Percentiles rank a stretch among this genome's conserved stretches.
phyloP scores from a whole-genome alignment of 2,888 invertebrate species.

The Drosophila nigritarsus region DNA sequence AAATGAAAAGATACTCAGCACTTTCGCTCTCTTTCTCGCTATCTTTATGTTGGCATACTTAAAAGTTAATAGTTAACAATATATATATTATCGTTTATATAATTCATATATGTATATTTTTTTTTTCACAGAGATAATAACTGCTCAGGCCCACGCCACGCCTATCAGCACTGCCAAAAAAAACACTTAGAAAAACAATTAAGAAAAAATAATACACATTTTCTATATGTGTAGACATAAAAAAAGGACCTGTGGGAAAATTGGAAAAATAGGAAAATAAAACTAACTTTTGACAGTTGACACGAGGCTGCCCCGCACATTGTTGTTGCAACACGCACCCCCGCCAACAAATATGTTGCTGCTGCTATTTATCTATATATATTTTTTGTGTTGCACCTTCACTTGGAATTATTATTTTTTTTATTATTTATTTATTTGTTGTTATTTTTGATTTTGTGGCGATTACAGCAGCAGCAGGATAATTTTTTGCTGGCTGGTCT shows the following conservation, averaged over 20 bases:
- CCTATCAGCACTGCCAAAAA: slow-evolving; percentile 40
- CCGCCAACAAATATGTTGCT: slow-evolving; percentile 20
- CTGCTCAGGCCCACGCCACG: slow-evolving; percentile 57
- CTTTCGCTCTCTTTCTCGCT: neutral
- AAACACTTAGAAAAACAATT: neutral
- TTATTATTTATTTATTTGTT: slow-evolving; percentile 19
- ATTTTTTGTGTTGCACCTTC: slow-evolving; percentile 31
- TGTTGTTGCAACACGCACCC: slow-evolving; percentile 5
- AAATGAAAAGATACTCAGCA: neutral
- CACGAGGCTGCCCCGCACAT: slow-evolving; percentile 43
- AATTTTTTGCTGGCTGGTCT: slow-evolving; percentile 50
- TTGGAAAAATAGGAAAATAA: slow-evolving; percentile 34
- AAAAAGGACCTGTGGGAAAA: slow-evolving; percentile 11
- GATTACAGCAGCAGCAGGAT: slow-evolving; percentile 65
- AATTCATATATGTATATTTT: neutral
- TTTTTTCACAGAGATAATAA: neutral
- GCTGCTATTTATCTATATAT: slow-evolving; percentile 21
- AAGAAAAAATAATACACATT: neutral
- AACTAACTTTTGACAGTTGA: slow-evolving; percentile 72
- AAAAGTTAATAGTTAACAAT: neutral
- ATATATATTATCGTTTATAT: neutral
- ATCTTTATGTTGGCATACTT: neutral
- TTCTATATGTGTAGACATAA: neutral
- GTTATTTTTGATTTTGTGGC: slow-evolving; percentile 37
- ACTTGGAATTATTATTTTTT: slow-evolving; percentile 23